Base-by-base conservation (phyloP, 2,888 invertebrate genomes). In the Tuta absoluta region DNA sequence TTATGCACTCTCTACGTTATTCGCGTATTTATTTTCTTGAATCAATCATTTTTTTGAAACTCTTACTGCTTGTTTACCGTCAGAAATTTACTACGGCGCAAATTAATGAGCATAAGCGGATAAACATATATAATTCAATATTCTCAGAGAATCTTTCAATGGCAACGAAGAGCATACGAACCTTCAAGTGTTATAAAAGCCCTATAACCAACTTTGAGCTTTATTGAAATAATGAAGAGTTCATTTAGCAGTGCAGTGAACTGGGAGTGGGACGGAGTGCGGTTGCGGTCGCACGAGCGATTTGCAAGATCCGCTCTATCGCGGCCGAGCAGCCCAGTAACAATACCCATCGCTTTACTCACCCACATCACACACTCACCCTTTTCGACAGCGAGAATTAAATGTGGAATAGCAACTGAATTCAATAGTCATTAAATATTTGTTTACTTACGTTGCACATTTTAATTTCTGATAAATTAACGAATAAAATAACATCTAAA, bases 221-320 rank as follows among this genome's bases (percentile, higher is more conserved):
- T 41, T 12, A 41, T 41, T 41, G 12, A 41, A 41, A 49, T 23
- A 11, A 23, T 11, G 56, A 56, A 56, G 24, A 58, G 37, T 58
- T 21, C 21, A 38, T 58, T 19, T 14, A 17, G 60, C 21, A 21
- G 45, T 19, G 41, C 21, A 51, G 21, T 19, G 51, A 11, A 10
- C 12, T 21, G 23, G 21, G 12, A 21, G 10, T 10, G 23, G 51
- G 2, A 0, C 38, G 56, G 69, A 68, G 65, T 64, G 45, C 70
- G 74, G 79, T n/a, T 41, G 21, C 73, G 74, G 76, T 74, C 72
- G 73, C 72, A 73, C 72, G 72, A 72, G 67, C 84, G 84, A 88
- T 87, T 86, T 86, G 85, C 85, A 84, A 86, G 85, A 86, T 86
- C 85, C 81, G 76, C 82, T 86, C 82, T 87, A 86, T 87, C 86